Evolutionary conservation across 2,888 invertebrate genomes (phyloP), one percentile per base, ranked within the genome.

Genomic region (Mayetiola destructor): DNA sequence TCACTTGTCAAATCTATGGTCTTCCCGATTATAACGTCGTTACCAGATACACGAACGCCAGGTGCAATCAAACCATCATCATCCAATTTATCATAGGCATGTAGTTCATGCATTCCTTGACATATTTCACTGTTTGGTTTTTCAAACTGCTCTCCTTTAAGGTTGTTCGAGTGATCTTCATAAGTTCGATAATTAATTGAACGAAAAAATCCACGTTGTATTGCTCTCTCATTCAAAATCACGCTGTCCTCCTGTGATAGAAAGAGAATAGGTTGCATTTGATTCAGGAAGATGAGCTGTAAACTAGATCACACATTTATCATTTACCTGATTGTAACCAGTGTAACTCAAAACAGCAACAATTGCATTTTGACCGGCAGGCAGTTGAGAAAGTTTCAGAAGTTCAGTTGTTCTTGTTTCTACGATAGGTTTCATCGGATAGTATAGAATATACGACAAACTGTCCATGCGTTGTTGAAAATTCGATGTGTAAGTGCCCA

Each of bases 391-490:
- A 76, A 92, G 92, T 60, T 97, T 82, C 37, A 99, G 76, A 71
- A 99, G 99, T 71, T 99, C 97, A 99, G 99, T 99, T 59, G 97
- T 95, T 57, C 99, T 74, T 40, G 99, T 99, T 2, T 97, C 97
- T 39, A 99, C 99, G 61, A 99, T 76, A 3, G 99, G 99, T 75
- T 99, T 99, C 75, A 99, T 99, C 1, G 99, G 99, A 75, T 99
- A 99, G 73, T 95, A 97, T 18, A 99, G 76, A 0, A 99, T 97
- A 71, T 99, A 96, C 29, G 99, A 97, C 58, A 99, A 76, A 0
- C 99, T 99, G 77, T 99, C 99, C 99, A 99, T 99, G 64, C 99
- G 81, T 8, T 99, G 96, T 72, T 99, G 99, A 77, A 90, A 99
- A 72, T 99, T 99, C 4, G 99, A 99, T 64, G 99, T 99, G 70